Base-by-base conservation (phyloP, 2,888 invertebrate species). In the Mythimna ferrago region DNA sequence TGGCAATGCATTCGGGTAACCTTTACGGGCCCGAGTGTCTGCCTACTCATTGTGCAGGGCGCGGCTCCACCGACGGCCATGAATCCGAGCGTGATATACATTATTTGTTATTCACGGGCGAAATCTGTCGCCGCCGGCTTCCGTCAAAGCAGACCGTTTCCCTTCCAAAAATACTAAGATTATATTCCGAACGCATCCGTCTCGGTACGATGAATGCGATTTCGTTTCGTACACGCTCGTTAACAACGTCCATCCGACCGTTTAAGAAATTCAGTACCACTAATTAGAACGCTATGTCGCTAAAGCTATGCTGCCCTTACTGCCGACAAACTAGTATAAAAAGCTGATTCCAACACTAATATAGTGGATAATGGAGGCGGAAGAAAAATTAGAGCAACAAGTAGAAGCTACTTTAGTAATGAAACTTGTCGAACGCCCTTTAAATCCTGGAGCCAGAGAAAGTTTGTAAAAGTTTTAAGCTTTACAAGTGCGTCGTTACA, bases 151-250 rank as follows among this genome's bases (percentile, higher is more conserved):
- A 79, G 89, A 86, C 89, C 89, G 91, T 89, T 92, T 93, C 92
- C 91, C 86, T 93, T 93, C 93, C 93, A 92, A 94, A 94, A 93
- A 93, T 93, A 93, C 89, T 81, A 90, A 90, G 89, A 90, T 88
- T 91, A 88, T 92, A 93, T 92, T 92, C 91, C 87, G 86, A 90
- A 92, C 92, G 89, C 93, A 92, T 92, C 89, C 89, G 92, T 91
- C 90, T 89, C 90, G 89, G 88, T 88, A 86, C 89, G 88, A 78
- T 89, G 89, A 87, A 84, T 90, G 84, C 87, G 89, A 89, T 89
- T 89, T 89, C 88, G 87, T 89, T 90, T 89, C 85, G 87, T 87
- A 89, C 90, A 89, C 88, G 87, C 87, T 90, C 82, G 85, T 91
- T 90, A 89, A 87, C 86, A 81, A 80, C 88, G 86, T 84, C 86